These are phyloP conservation scores for Dendrophyllia cribrosa DNA, from an alignment of 64 coral and sea anemone genomes.

Conservation along the genomic window DNA sequence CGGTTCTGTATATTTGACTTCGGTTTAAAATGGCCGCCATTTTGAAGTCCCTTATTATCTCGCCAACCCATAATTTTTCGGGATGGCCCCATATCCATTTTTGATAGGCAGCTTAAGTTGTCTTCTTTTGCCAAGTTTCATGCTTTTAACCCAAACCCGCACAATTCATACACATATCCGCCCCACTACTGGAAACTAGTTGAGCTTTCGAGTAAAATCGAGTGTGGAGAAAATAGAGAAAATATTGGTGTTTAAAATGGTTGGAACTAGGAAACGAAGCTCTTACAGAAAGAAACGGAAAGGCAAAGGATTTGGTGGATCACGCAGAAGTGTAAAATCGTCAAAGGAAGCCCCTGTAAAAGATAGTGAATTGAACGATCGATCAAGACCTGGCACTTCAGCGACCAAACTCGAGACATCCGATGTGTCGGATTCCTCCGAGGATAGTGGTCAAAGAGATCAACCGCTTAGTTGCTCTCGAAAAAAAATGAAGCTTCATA, in stretches of 20 bases:
- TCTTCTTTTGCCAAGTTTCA: constrained; percentile 6
- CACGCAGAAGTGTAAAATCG: constrained; percentile 44
- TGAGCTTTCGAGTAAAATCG: constrained; percentile 28
- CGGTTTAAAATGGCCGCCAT: constrained; percentile 50
- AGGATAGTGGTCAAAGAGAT: no score
- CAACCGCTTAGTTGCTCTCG: constrained; percentile 67
- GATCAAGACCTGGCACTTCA: constrained; percentile 57
- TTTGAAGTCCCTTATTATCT: constrained; percentile 25
- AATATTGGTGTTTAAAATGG: constrained; percentile 70
- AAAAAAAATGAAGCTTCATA: constrained; percentile 49
- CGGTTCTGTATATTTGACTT: not conserved
- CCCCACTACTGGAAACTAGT: no score
- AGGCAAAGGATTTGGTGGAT: constrained; percentile 70
- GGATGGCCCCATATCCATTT: not conserved
- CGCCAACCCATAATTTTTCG: not conserved
- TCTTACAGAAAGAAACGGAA: constrained; percentile 57
- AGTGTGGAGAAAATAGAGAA: constrained; percentile 19
- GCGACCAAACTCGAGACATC: constrained; percentile 36
- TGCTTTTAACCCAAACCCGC: constrained; percentile 9
- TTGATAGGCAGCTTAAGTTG: not conserved
- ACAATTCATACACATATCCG: constrained; percentile 8
- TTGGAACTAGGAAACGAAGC: constrained; percentile 69
- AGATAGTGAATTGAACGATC: constrained; percentile 42
- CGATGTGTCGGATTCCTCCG: constrained; percentile 35
- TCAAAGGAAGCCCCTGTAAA: constrained; percentile 1